A percentile compares a stretch with the other conserved stretches of the same genome.
phyloP scores from a whole-genome alignment of 2,888 invertebrate genomes.

The Drosophila histrio region DNA sequence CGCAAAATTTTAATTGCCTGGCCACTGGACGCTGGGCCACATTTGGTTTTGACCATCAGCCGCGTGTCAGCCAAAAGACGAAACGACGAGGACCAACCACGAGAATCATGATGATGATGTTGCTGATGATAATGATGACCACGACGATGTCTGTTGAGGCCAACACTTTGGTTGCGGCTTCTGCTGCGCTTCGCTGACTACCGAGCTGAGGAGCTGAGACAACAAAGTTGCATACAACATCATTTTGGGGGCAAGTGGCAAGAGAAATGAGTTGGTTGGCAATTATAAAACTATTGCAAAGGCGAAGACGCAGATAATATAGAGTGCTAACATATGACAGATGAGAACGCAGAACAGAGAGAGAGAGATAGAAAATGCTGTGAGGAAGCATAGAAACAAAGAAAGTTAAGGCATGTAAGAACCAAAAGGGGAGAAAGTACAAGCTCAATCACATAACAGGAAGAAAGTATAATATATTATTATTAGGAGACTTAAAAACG shows the following conservation, averaged over 20 bases:
- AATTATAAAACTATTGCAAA: conserved; percentile 49
- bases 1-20: conserved; percentile 73
- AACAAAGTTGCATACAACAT: conserved; percentile 54
- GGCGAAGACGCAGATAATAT: background rate
- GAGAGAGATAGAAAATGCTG: background rate
- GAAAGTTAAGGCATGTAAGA: no score
- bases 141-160: conserved; percentile 33
- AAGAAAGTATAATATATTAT: no score
- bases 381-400: background rate
- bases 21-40: conserved; percentile 56
- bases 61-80: conserved; percentile 41
- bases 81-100: conserved; percentile 21
- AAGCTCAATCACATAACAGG: no score
- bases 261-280: conserved; percentile 27
- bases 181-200: conserved; percentile 58
- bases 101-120: conserved; percentile 2
- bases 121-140: conserved; percentile 9
- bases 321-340: conserved; percentile 13
- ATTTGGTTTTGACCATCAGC: conserved; percentile 58
- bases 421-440: background rate
- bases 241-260: conserved; percentile 47
- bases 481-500: no score
- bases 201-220: conserved; percentile 15
- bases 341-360: background rate
- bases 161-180: conserved; percentile 43